Conservation (phyloP, 2,113 vertebrate genomes). For the Phrynocephalus versicolor region DNA sequence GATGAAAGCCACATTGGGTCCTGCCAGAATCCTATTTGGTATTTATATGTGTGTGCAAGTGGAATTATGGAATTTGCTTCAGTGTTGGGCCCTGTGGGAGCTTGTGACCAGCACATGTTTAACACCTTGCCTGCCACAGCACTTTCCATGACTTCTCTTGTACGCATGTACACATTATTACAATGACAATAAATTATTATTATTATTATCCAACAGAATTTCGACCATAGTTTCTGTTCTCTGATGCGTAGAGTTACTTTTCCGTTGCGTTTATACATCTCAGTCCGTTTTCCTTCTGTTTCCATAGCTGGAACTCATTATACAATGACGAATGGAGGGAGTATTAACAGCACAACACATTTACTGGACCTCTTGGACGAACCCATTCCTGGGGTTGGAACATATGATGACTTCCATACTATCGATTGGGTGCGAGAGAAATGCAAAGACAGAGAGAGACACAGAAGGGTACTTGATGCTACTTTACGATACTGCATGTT, state of each 20-base stretch:
- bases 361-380: conserved; percentile 96
- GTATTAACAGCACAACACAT: conserved; percentile 92
- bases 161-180: not conserved
- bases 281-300: conserved; percentile 30
- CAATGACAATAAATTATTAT: no score
- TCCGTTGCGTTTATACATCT: conserved; percentile 3
- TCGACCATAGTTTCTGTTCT: not conserved
- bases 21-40: no score
- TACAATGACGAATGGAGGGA: conserved; percentile 96
- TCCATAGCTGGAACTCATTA: conserved; percentile 87
- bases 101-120: no score
- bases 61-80: no score
- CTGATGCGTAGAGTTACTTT: rapidly evolving
- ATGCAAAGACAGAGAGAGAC: conserved; percentile 96
- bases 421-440: conserved; percentile 99
- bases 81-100: no score
- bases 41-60: no score
- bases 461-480: conserved; percentile 86
- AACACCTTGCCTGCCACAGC: no score
- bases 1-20: no score
- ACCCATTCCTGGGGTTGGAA: conserved; percentile 97
- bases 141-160: not conserved
- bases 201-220: no score
- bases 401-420: conserved; percentile 98
- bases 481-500: conserved; percentile 1